Evolutionary conservation across 2,888 invertebrate genomes (phyloP), one percentile per base, ranked within the genome.

Genomic region (Cordilura impudica): DNA sequence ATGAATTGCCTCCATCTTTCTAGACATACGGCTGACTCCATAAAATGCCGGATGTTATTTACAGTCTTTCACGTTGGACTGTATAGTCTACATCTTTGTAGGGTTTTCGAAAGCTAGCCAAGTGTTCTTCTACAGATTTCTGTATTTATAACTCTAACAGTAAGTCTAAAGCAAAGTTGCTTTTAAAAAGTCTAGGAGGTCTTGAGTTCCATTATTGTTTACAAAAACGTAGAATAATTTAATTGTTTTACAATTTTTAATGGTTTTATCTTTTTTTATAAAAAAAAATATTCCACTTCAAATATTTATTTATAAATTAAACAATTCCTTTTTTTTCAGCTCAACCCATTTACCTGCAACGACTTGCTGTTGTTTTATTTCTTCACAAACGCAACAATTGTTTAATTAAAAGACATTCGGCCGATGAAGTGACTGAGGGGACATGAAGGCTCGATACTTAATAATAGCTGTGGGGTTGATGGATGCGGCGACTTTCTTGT

Each of bases 361-460:
- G 45, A 29, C 26, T 29, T 14, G 43, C 14, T 19, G 21, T 49
- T 51, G 49, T 29, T 56, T 29, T 72, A 39, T 60, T 53, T 69
- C 58, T 60, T 65, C 65, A 35, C 73, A 69, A 58, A 43, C 29
- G 58, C 66, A 67, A 72, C 75, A 75, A 72, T 75, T 67, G 63
- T 75, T 79, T 63, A 79, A 79, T 79, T 79, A 79, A 61, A 53
- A 79, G 67, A 71, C 67, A 26, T 70, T 63, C 60, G 18, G 29
- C n/a, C 8, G 45, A 18, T 10, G 16, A 45, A 29, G 3, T 39
- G 19, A 16, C n/a, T 43, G 39, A 7, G 29, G 39, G 45, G n/a
- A 16, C n/a, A 14, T n/a, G 63, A 63, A 39, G n/a, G 53, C 16
- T 54, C 47, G 21, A 10, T 74, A 6, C 51, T 10, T n/a, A 26